phyloP scores from a whole-genome alignment of 2,888 invertebrate genomes.

The Caenorhabditis zanzibari region DNA sequence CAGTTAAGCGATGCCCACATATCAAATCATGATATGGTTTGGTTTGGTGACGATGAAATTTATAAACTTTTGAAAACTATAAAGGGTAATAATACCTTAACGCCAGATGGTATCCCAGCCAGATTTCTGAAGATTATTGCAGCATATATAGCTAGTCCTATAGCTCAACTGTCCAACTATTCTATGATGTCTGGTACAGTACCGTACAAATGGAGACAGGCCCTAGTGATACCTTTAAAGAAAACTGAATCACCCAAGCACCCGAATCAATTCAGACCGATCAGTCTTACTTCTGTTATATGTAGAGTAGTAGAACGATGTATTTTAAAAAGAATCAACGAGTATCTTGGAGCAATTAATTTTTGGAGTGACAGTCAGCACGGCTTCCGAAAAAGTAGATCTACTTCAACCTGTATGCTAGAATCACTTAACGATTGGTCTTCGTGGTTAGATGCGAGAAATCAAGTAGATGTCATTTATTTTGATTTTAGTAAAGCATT shows the following conservation, averaged over 20 bases:
- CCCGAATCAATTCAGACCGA: constrained; percentile 2
- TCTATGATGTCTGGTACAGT: not conserved
- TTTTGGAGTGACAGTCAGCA: constrained; percentile 24
- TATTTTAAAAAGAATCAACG: not conserved
- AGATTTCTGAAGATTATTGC: constrained; percentile 4
- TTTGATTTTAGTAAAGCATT: constrained; percentile 33
- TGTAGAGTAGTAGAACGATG: too few species aligned
- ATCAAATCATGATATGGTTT: not conserved
- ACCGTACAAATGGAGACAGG: not conserved
- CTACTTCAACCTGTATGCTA: not conserved
- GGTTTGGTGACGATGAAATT: constrained; percentile 16
- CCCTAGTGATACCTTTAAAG: not conserved
- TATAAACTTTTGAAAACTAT: constrained; percentile 1
- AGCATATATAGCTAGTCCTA: constrained; percentile 1
- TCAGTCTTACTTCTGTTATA: not conserved
- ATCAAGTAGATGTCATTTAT: constrained; percentile 23
- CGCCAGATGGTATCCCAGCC: constrained; percentile 1
- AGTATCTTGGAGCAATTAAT: not conserved
- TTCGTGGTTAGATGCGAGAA: not conserved
- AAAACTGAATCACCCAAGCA: not conserved
- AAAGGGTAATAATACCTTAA: constrained; percentile 6
- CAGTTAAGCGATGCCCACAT: not conserved
- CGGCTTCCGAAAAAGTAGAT: constrained; percentile 3
- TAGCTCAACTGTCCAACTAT: not conserved
- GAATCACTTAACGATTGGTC: constrained; percentile 14